These are phyloP conservation scores for Beroe forskalii DNA, from an alignment of 37 sponge, comb jelly and placozoan genomes.

Conservation along the genomic window DNA sequence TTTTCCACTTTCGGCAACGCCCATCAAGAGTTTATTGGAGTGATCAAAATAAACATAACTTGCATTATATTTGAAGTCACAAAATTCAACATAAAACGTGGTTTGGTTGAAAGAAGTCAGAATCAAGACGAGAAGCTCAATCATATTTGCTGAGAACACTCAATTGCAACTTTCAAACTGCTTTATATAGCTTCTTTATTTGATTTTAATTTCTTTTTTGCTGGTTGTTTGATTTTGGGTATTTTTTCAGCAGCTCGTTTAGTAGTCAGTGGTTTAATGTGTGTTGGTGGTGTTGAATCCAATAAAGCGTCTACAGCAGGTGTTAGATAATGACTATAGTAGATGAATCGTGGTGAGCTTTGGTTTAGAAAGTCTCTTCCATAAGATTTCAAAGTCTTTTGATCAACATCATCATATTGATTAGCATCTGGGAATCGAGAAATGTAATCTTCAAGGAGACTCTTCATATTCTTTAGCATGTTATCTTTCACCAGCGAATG, in stretches of 20 bases:
- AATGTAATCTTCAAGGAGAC: too few relatives aligned
- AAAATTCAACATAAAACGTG: too few relatives aligned
- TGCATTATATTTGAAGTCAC: too few relatives aligned
- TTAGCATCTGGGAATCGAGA: too few relatives aligned
- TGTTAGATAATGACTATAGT: constrained; percentile 2
- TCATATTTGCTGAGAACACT: too few relatives aligned
- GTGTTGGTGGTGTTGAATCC: neutral
- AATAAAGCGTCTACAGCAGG: neutral
- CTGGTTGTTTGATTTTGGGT: neutral
- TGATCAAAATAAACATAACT: too few relatives aligned
- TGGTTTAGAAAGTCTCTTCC: constrained; percentile 12
- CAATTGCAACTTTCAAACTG: too few relatives aligned
- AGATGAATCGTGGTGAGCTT: neutral
- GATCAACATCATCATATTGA: neutral
- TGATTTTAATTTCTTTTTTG: neutral
- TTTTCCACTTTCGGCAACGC: too few relatives aligned
- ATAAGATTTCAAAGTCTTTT: neutral
- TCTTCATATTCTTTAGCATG: neutral
- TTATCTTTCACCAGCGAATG: constrained; percentile 1
- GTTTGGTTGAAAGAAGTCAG: too few relatives aligned
- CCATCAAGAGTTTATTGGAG: too few relatives aligned
- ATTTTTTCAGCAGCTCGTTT: neutral
- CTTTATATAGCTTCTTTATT: too few relatives aligned
- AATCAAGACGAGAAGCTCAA: too few relatives aligned
- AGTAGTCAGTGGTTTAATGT: neutral